Evolutionary conservation across 1,140 invertebrate species (phyloP).

Genomic region (Brachionus paranguensis): DNA sequence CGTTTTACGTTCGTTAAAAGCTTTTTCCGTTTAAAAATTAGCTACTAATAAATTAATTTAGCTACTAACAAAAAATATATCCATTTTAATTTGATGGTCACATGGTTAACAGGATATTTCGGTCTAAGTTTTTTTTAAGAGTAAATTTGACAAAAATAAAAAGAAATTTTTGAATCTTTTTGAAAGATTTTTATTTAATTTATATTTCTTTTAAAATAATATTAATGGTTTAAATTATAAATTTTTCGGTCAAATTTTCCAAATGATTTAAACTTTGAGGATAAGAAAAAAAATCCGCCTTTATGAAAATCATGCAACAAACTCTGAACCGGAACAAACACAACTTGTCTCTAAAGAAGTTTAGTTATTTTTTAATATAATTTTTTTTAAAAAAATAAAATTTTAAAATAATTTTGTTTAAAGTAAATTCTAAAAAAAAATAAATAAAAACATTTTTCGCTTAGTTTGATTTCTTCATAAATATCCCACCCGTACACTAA

Average conservation of each 20-base stretch:
- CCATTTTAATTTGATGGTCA: no score
- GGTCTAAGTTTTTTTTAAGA: not conserved
- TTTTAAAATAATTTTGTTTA: not conserved
- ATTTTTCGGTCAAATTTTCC: not conserved
- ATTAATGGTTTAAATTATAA: not conserved
- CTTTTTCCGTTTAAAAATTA: no score
- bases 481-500: not conserved
- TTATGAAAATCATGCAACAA: not conserved
- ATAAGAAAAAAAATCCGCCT: not conserved
- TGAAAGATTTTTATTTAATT: slow-evolving; percentile 10
- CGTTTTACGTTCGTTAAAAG: no score
- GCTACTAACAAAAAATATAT: no score
- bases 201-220: not conserved
- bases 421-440: not conserved
- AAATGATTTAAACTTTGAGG: not conserved
- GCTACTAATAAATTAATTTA: no score
- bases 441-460: not conserved
- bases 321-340: not conserved
- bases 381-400: not conserved
- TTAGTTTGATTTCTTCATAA: not conserved
- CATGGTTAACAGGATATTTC: no score
- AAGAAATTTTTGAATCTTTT: not conserved
- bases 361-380: not conserved
- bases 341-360: not conserved
- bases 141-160: not conserved